Evolutionary conservation across 2,113 vertebrate species (phyloP).

Genomic region (Oreochromis spilurus): DNA sequence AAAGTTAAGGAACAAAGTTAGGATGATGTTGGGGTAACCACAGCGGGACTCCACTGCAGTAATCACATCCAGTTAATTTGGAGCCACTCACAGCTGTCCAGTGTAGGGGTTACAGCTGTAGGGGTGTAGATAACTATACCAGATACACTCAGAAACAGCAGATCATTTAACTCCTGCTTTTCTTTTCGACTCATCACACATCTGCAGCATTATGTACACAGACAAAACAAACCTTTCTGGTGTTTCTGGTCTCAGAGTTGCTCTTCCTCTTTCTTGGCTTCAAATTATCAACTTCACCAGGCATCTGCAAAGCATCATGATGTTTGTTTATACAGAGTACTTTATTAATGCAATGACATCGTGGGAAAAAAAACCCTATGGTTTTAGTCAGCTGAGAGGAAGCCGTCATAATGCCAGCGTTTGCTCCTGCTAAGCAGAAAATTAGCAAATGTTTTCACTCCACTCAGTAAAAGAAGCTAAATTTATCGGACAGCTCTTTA

Average conservation of each 20-base stretch:
- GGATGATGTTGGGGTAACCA: neutral
- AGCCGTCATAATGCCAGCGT: neutral
- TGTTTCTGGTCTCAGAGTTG: constrained; percentile 23
- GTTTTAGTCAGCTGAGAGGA: neutral
- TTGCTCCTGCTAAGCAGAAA: neutral
- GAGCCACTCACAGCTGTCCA: neutral
- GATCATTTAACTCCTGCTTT: neutral
- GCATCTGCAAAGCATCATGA: constrained; percentile 37
- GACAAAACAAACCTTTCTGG: constrained; percentile 56
- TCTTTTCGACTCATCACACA: neutral
- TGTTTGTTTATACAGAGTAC: neutral
- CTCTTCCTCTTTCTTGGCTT: constrained; percentile 67
- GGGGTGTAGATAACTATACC: neutral
- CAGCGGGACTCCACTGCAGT: neutral
- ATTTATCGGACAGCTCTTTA: neutral
- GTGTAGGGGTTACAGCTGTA: neutral
- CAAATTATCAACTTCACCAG: constrained; percentile 48
- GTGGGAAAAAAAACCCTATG: neutral
- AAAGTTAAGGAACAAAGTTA: neutral
- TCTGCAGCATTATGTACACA: neutral
- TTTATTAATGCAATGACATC: neutral
- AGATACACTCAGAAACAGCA: neutral
- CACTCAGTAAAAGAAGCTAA: neutral
- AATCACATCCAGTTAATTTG: neutral
- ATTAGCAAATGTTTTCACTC: neutral